Evolutionary conservation across 64 coral and sea anemone species (phyloP).

Genomic region (Actinia tenebrosa): DNA sequence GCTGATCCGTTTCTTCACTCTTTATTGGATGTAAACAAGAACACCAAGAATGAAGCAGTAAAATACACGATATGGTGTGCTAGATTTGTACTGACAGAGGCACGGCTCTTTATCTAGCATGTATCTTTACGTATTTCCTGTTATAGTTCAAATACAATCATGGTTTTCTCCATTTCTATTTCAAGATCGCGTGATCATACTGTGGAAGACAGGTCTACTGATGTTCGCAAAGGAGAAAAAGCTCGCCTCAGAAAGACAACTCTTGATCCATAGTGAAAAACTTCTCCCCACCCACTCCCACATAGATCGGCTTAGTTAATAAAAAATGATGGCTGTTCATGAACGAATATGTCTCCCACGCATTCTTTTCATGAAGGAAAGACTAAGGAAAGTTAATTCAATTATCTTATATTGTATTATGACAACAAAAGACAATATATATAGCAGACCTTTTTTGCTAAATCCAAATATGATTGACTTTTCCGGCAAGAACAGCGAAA

Average conservation of each 20-base stretch:
- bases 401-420: conserved; percentile 13
- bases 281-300: not conserved
- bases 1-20: no score
- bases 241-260: not conserved
- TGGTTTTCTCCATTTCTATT: not conserved
- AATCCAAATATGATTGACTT: not conserved
- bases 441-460: not conserved
- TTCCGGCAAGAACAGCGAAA: not conserved
- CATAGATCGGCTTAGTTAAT: not conserved
- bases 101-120: not conserved
- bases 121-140: not conserved
- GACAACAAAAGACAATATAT: not conserved
- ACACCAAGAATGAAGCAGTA: no score
- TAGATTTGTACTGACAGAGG: not conserved
- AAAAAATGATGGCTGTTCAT: not conserved
- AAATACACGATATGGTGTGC: no score
- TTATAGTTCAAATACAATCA: no score
- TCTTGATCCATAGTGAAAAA: not conserved
- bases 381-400: not conserved
- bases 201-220: not conserved
- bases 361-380: not conserved
- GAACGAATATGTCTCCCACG: not conserved
- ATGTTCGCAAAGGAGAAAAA: not conserved
- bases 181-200: not conserved
- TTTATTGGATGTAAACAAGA: no score